A percentile compares a stretch with the other conserved stretches of the same genome.
Conservation (phyloP, 2,888 invertebrate species). For the Brachyptera putata region DNA sequence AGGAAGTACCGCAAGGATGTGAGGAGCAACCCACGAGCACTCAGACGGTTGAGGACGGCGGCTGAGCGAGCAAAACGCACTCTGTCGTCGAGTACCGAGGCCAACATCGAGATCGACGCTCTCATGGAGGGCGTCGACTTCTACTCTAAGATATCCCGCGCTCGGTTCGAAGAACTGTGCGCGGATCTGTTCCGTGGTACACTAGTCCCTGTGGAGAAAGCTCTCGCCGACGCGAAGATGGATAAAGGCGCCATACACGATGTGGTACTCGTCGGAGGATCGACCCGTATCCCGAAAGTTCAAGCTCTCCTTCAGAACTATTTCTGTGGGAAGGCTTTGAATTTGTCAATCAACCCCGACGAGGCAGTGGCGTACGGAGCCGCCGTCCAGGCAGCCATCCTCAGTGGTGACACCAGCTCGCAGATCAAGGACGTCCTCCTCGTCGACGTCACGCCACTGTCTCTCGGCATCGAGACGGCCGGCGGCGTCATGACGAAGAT, state of each 20-base stretch:
- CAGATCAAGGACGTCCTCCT: constrained; percentile 59
- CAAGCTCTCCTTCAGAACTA: constrained; percentile 41
- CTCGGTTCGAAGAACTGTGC: constrained; percentile 89
- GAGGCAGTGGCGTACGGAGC: constrained; percentile 67
- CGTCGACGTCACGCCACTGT: constrained; percentile 62
- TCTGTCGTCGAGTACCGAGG: constrained; percentile 46
- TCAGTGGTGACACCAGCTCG: constrained; percentile 54
- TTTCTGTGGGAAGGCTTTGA: constrained; percentile 56
- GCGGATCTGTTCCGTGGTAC: constrained; percentile 94
- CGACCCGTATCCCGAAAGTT: constrained; percentile 64
- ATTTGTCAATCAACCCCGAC: constrained; percentile 68
- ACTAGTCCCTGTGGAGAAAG: constrained; percentile 62
- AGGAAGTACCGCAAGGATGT: constrained; percentile 50
- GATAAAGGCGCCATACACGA: constrained; percentile 66
- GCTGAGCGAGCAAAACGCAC: constrained; percentile 51
- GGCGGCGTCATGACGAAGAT: constrained; percentile 67
- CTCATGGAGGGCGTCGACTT: constrained; percentile 59
- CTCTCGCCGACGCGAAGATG: constrained; percentile 90
- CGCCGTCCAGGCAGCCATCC: constrained; percentile 60
- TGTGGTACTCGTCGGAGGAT: constrained; percentile 60
- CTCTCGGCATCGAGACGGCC: constrained; percentile 66
- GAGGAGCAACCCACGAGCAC: constrained; percentile 45
- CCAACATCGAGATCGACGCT: constrained; percentile 52
- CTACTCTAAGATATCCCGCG: constrained; percentile 58
- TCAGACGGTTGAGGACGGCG: constrained; percentile 47